A percentile compares a stretch with the other conserved stretches of the same genome.
Evolutionary conservation across 2,797 vertebrate species (phyloP).

Genomic region (Danionella dracula): DNA sequence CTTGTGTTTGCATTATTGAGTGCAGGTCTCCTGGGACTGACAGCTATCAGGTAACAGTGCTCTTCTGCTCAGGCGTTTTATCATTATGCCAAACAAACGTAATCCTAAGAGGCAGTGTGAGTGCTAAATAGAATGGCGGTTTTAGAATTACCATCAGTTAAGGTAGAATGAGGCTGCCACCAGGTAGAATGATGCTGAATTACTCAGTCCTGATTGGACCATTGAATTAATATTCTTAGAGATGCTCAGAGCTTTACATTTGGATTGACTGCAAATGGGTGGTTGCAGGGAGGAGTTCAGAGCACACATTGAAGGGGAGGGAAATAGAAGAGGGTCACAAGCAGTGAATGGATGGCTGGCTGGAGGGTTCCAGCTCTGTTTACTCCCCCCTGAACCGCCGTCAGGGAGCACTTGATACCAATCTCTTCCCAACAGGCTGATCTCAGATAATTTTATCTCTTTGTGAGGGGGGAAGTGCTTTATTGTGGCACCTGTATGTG

Average conservation of each 20-base stretch:
- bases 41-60: not conserved
- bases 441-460: constrained; percentile 13
- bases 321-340: not conserved
- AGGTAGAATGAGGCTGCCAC: no score
- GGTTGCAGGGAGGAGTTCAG: not conserved
- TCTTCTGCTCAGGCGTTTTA: not conserved
- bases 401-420: not conserved
- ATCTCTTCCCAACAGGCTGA: not conserved
- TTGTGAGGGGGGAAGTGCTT: not conserved
- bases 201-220: no score
- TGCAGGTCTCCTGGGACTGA: not conserved
- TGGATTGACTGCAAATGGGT: not conserved
- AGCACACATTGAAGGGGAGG: not conserved
- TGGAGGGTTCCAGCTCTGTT: not conserved
- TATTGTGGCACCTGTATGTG: constrained; percentile 6
- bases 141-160: not conserved
- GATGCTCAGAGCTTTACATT: not conserved
- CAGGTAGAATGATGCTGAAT: no score
- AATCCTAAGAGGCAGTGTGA: not conserved
- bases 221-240: no score
- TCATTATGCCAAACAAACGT: not conserved
- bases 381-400: not conserved
- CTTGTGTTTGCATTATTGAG: not conserved
- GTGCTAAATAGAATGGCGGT: not conserved
- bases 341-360: not conserved